phyloP scores from a whole-genome alignment of 2,113 vertebrate genomes.

The Brachirus orientalis region DNA sequence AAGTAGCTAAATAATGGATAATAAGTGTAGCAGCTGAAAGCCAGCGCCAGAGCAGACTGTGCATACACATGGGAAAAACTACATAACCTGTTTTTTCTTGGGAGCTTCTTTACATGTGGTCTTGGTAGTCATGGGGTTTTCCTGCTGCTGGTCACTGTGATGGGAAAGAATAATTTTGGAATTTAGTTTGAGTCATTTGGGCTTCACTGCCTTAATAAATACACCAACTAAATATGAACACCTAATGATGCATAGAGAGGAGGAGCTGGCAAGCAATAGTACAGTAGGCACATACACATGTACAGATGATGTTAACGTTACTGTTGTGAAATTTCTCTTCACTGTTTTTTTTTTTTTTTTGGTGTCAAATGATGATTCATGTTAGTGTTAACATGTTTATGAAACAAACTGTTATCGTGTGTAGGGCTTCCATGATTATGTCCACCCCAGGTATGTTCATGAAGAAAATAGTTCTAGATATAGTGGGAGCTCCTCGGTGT shows the following conservation, averaged over 20 bases:
- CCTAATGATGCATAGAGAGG: not conserved
- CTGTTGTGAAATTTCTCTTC: no score
- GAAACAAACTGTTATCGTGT: not conserved
- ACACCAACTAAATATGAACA: slow-evolving; percentile 5
- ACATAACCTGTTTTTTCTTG: not conserved
- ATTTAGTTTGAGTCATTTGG: slow-evolving; percentile 42
- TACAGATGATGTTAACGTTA: not conserved
- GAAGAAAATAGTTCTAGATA: not conserved
- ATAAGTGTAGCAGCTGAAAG: slow-evolving; percentile 8
- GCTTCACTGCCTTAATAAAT: slow-evolving; percentile 11
- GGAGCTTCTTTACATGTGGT: slow-evolving; percentile 11
- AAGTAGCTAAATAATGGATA: not conserved
- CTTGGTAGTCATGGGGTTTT: slow-evolving; percentile 41
- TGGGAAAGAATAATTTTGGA: slow-evolving; percentile 13
- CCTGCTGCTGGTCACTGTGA: slow-evolving; percentile 25
- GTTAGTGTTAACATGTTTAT: no score
- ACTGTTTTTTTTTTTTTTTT: no score
- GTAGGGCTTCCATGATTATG: not conserved
- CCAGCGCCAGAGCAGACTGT: not conserved
- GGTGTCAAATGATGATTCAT: no score
- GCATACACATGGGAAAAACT: slow-evolving; percentile 23
- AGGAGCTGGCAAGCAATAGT: slow-evolving; percentile 2
- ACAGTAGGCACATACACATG: not conserved
- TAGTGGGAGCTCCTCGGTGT: slow-evolving; percentile 13
- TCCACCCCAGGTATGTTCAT: not conserved